Conservation (phyloP, 2,113 vertebrate genomes). For the Conger conger region DNA sequence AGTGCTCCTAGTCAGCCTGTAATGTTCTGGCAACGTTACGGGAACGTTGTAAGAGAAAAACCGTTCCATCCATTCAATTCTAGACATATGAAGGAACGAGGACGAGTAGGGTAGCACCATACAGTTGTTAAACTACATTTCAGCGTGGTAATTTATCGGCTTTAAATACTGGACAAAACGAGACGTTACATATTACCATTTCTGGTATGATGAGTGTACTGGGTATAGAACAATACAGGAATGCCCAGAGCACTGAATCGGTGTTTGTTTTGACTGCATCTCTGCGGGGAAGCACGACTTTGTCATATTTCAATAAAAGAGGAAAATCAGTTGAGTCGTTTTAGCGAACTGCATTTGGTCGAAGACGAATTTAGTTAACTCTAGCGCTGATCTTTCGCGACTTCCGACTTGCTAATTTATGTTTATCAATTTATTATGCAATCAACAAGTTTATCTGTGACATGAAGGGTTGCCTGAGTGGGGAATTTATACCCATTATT, state of each 20-base stretch:
- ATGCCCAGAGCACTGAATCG: constrained; percentile 24
- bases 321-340: constrained; percentile 57
- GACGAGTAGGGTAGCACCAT: not conserved
- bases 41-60: not conserved
- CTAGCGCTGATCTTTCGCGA: constrained; percentile 82
- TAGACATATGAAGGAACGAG: not conserved
- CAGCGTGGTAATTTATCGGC: not conserved
- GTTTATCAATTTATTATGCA: constrained; percentile 49
- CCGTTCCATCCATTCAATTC: not conserved
- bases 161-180: not conserved
- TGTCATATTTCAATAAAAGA: constrained; percentile 33
- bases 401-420: constrained; percentile 48
- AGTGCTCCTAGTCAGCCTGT: not conserved
- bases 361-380: constrained; percentile 77
- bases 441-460: not conserved
- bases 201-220: not conserved
- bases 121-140: not conserved
- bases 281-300: constrained; percentile 58
- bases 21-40: not conserved
- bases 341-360: constrained; percentile 72
- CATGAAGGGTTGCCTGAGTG: not conserved
- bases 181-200: not conserved
- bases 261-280: constrained; percentile 84
- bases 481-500: too few relatives aligned
- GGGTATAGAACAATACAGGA: constrained; percentile 5